Evolutionary conservation across 2,797 vertebrate species (phyloP), one percentile per base, ranked within the genome.

Genomic region (Balearica regulorum): DNA sequence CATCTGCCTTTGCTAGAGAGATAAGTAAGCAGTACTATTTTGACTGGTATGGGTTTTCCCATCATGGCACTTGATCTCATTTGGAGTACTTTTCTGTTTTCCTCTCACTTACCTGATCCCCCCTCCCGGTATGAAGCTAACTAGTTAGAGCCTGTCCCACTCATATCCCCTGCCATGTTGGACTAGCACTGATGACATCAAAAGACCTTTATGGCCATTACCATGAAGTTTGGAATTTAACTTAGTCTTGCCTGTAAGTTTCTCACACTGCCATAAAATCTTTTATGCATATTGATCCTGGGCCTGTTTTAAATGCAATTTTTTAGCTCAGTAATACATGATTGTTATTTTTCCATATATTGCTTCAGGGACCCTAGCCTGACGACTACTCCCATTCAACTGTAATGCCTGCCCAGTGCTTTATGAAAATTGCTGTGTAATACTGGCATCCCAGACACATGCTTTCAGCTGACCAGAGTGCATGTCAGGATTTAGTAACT

Each of bases 231-330:
- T 29, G n/a, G 29, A 64, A 65, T 82, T 82, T 75, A 60, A 39
- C 20, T 69, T 72, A 26, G 24, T 64, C 43, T 16, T 65, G 10
- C 41, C 58, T 79, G 4, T 44, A 81, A 55, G 19, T 75, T 86
- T 68, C 49, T 88, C 14, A 17, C 2, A 1, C 3, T 46, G 10
- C 20, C 17, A 7, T 82, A 29, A 79, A 29, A 39, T 48, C 13
- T 69, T 82, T 13, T 29, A 0, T 21, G 13, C 0, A 0, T 66
- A 33, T 46, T 83, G 24, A 29, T 66, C 6, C 3, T 28, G 19
- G 5, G 2, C 21, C 54, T 58, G 11, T 20, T 71, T 81, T 73
- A 69, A 64, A n/a, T 86, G 44, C 7, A 16, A 1, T 17, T 48
- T 77, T 91, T 83, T 43, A 58, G 20, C 58, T 76, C 43, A 41